A percentile compares a stretch with the other conserved stretches of the same genome.
Evolutionary conservation across 2,797 vertebrate genomes (phyloP).

Genomic region (Chelon labrosus): DNA sequence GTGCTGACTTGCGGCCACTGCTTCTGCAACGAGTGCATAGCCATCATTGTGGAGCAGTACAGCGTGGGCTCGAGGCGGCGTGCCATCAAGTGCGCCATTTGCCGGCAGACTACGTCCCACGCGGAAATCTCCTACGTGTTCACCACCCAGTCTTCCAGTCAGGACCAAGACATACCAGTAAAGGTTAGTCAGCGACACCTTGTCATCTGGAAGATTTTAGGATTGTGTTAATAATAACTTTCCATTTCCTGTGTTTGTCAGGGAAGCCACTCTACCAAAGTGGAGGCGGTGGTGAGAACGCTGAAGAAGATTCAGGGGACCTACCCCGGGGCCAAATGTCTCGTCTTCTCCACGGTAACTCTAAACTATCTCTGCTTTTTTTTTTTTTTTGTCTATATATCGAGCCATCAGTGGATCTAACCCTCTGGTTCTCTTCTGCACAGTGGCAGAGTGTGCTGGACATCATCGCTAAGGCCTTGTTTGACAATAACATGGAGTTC

Average conservation of each 20-base stretch:
- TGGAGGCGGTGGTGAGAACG: slow-evolving; percentile 96
- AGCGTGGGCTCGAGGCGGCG: slow-evolving; percentile 92
- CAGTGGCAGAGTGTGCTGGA: slow-evolving; percentile 99
- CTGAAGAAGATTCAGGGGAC: slow-evolving; percentile 94
- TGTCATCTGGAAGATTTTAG: not conserved
- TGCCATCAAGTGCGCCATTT: slow-evolving; percentile 97
- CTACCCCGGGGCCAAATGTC: slow-evolving; percentile 94
- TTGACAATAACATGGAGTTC: slow-evolving; percentile 97
- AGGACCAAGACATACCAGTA: slow-evolving; percentile 94
- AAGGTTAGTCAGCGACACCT: slow-evolving; percentile 84
- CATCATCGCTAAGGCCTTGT: slow-evolving; percentile 97
- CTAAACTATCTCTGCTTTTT: slow-evolving; percentile 25
- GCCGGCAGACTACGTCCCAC: slow-evolving; percentile 95
- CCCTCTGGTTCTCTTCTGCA: not conserved
- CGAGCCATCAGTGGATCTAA: slow-evolving; percentile 24
- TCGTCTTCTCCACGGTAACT: slow-evolving; percentile 97
- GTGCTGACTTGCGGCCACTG: slow-evolving; percentile 98
- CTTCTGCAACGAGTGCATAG: slow-evolving; percentile 96
- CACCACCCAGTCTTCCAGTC: slow-evolving; percentile 90
- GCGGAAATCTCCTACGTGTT: slow-evolving; percentile 98
- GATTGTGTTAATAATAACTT: not conserved
- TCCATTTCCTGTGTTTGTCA: slow-evolving; percentile 59
- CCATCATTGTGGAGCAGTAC: slow-evolving; percentile 98
- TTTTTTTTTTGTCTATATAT: not conserved
- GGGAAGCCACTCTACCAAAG: slow-evolving; percentile 99